phyloP scores from a whole-genome alignment of 2,797 vertebrate genomes.

The Bovichtus diacanthus region DNA sequence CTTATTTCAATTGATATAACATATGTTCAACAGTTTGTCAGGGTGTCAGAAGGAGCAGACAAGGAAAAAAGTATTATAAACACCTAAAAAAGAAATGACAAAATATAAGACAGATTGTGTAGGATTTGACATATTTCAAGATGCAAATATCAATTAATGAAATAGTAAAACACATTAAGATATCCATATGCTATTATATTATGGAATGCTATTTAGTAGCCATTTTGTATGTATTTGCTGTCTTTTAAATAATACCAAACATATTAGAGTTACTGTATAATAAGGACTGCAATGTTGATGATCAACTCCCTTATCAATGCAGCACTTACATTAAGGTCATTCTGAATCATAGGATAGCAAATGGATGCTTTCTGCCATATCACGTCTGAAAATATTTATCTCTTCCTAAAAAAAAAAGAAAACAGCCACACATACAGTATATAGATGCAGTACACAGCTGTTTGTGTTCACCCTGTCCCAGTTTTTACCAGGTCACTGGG shows the following conservation, averaged over 20 bases:
- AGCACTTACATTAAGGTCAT: neutral
- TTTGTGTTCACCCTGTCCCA: constrained; percentile 52
- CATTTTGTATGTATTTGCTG: neutral
- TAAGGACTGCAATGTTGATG: neutral
- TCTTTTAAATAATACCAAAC: neutral
- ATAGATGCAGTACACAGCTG: neutral
- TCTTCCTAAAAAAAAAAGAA: constrained; percentile 40
- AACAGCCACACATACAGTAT: neutral
- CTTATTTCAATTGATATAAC: neutral
- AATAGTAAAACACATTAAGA: neutral
- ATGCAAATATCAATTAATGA: neutral
- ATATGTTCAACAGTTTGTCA: neutral
- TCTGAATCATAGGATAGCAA: neutral
- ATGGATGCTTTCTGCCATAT: neutral
- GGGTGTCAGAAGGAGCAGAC: too few relatives aligned
- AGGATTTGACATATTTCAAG: neutral
- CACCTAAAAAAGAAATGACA: neutral
- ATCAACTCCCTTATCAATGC: neutral
- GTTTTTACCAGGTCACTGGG: constrained; percentile 72
- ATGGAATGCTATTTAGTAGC: neutral
- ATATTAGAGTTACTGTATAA: neutral
- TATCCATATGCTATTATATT: neutral
- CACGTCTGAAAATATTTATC: constrained; percentile 10
- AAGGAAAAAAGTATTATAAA: too few relatives aligned
- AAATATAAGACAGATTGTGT: neutral